phyloP scores from a whole-genome alignment of 2,888 invertebrate genomes.

The Trachelus troglodyta region DNA sequence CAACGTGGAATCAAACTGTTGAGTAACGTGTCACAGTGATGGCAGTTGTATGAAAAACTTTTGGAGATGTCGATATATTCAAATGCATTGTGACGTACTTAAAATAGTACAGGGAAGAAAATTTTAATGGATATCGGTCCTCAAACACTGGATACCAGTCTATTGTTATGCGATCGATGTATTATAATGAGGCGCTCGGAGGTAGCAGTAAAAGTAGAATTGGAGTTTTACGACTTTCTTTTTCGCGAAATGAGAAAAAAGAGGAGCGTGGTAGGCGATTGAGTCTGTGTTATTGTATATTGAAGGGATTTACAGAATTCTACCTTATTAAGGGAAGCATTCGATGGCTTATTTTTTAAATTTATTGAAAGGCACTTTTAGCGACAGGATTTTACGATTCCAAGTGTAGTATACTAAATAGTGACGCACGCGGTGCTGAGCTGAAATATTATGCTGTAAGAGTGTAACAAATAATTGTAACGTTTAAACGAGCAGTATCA shows the following conservation, averaged over 20 bases:
- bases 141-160: not conserved
- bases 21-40: not conserved
- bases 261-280: not conserved
- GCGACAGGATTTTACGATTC: slow-evolving; percentile 30
- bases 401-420: slow-evolving; percentile 25
- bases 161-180: slow-evolving; percentile 8
- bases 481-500: slow-evolving; percentile 46
- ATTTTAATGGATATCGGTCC: not conserved
- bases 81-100: not conserved
- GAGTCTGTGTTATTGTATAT: not conserved
- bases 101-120: not conserved
- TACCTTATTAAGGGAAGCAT: not conserved
- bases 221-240: not conserved
- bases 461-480: slow-evolving; percentile 42
- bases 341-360: not conserved
- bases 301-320: not conserved
- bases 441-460: slow-evolving; percentile 36
- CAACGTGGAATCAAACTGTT: not conserved
- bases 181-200: not conserved
- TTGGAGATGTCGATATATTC: not conserved
- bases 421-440: slow-evolving; percentile 45
- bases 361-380: slow-evolving; percentile 40
- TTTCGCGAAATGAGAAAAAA: not conserved
- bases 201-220: not conserved
- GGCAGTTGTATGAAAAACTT: not conserved